Evolutionary conservation across 2,797 vertebrate genomes (phyloP), one percentile per base, ranked within the genome.

Genomic region (Choloepus didactylus): DNA sequence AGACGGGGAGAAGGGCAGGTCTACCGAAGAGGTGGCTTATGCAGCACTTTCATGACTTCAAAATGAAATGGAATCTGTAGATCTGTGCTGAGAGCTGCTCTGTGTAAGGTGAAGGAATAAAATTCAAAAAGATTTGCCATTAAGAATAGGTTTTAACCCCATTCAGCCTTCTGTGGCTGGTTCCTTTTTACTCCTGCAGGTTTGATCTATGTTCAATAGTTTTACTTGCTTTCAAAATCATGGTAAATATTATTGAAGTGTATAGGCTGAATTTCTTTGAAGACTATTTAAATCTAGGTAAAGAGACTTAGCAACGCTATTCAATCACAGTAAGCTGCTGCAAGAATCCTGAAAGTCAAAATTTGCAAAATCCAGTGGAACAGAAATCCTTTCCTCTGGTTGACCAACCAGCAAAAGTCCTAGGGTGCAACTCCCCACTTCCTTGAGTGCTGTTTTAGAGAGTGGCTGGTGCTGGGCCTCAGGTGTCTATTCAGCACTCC

Each of bases 1-100:
- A 0, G 31, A 19, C 10, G 41, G 15, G 41, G 27, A 23, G 41
- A 31, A 3, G 73, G 0, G 0, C 41, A 4, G 14, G 1, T 6
- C 21, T 15, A 60, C 15, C 41, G 49, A 38, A 69, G 27, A 41
- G 3, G 4, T 0, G n/a, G 7, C 21, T 62, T 15, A 51, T 12
- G 75, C 49, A 70, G 31, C 18, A 51, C 19, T 31, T 16, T 41
- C 3, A 8, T 6, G 9, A 62, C 7, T 59, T 15, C 41, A 66
- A 85, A 70, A 35, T 59, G 31, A n/a, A 66, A n/a, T 44, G 60
- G 85, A 77, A 82, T 73, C 5, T 67, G 46, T 51, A 10, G 3
- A n/a, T 83, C 41, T 80, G 16, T 23, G 1, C 72, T 35, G 35
- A 41, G 56, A 73, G 49, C 21, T 96, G 44, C n/a, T 54, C 19